Base-by-base conservation (phyloP, 2,113 vertebrate genomes). In the Gobius niger region DNA sequence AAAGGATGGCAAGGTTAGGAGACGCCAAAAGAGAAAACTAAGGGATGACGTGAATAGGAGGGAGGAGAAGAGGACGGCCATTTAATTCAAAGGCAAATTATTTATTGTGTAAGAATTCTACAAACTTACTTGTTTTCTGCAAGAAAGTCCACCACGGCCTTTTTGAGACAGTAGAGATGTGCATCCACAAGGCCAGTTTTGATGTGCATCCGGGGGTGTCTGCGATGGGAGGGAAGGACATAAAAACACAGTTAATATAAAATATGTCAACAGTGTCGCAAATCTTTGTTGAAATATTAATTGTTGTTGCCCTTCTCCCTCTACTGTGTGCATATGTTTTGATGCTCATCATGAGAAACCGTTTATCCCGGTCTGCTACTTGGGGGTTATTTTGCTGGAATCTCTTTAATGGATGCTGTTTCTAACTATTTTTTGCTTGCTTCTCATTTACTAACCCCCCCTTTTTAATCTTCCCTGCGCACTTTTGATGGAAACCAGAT, bases 81-180 rank as follows among this genome's bases (percentile, higher is more conserved):
- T 11, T 9, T 47, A 12, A 10, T 9, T 11, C 9, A 10, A 2
- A 9, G n/a, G n/a, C 8, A 18, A 18, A 7, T 5, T 10, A 24
- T 34, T 34, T 34, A 34, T 34, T 34, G 24, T 34, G 24, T 34
- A 34, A 34, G 24, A 34, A 34, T 34, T 34, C 24, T 34, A 7
- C 16, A 18, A 65, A 87, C 94, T 93, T 92, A 98, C 98, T 93
- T 95, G 91, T 98, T 97, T 81, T 95, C 94, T 54, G 91, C 89
- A 44, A 99, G 92, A 82, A 98, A 99, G 83, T 99, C 96, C 70
- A 99, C 90, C 64, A 99, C 95, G 0, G 94, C 96, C 90, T 96
- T 99, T 91, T 96, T 98, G 89, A 99, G 88, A 82, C 98, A 99
- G 90, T 99, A 99, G 67, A 99, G 96, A 83, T 99, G 98, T 75